Conservation (phyloP, 1,140 invertebrate species). For the Mizuhopecten yessoensis region DNA sequence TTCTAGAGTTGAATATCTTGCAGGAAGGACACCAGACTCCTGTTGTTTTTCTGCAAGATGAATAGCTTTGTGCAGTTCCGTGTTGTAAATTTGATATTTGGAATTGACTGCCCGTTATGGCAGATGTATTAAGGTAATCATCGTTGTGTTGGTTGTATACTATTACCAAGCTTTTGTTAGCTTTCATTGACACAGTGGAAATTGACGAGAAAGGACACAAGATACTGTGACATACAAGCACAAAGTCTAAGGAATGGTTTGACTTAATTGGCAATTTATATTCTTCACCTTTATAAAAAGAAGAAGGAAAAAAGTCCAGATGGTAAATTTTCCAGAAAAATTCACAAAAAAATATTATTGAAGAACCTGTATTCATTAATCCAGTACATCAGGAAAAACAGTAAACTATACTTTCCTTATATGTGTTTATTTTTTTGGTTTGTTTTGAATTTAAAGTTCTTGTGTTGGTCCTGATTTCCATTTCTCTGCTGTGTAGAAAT, state of each 20-base stretch:
- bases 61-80: not conserved
- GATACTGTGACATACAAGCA: slow-evolving; percentile 32
- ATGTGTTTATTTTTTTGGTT: not conserved
- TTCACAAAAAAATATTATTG: not conserved
- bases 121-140: not conserved
- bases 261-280: not conserved
- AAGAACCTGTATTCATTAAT: too few relatives aligned
- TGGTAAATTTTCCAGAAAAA: not conserved
- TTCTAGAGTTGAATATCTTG: not conserved
- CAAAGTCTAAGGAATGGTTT: slow-evolving; percentile 1
- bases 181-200: slow-evolving; percentile 32
- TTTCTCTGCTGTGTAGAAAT: not conserved
- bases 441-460: not conserved
- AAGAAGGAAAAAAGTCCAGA: too few relatives aligned
- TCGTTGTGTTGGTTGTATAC: not conserved
- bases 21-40: not conserved
- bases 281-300: not conserved
- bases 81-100: not conserved
- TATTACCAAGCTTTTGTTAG: slow-evolving; percentile 34
- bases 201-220: not conserved
- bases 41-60: slow-evolving; percentile 1
- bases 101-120: too few relatives aligned
- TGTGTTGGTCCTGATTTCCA: not conserved
- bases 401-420: not conserved
- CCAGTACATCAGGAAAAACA: slow-evolving; percentile 3